Evolutionary conservation across 2,888 invertebrate genomes (phyloP), one percentile per base, ranked within the genome.

Genomic region (Acleris laterana): DNA sequence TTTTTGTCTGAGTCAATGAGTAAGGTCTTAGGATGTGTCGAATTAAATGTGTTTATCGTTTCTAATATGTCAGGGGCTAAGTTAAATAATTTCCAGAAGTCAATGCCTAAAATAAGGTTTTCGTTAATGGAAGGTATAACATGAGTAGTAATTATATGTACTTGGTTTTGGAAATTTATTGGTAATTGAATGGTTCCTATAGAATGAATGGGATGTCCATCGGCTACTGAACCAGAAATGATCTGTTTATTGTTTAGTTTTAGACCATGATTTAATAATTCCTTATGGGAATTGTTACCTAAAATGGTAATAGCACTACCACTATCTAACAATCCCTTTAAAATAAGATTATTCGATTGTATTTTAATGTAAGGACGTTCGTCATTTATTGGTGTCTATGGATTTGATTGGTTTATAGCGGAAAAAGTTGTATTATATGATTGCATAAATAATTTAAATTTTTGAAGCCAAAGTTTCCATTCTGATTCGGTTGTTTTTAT

Each of bases 131-230:
- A 5, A 2, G 44, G 44, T 44, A 44, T 44, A n/a, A 44, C n/a
- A 44, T 44, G 44, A 16, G n/a, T 44, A n/a, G 44, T 44, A 44
- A 44, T 13, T 2, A 44, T 44, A n/a, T 13, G 16, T 5, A 44
- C 44, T n/a, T 44, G 7, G n/a, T 44, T 48, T 49, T 49, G 20
- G 20, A 49, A 49, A 20, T 49, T 19, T 7, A 49, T 49, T 2
- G 49, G 49, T 11, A 49, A 49, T 20, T 49, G 49, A 13, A 49
- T 49, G 9, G 49, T 49, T 13, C 49, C 49, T 19, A 49, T 49
- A 49, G 49, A 49, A 4, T 9, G 7, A 20, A 49, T 49, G 9
- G 22, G 19, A 11, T 49, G 49, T 19, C 49, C 22, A 49, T 49
- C 11, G 19, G 49, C 49, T 20, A 49, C 49, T 22, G 49, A 20